Evolutionary conservation across 2,113 vertebrate species (phyloP), one percentile per base, ranked within the genome.

Genomic region (Muntiacus muntjak): DNA sequence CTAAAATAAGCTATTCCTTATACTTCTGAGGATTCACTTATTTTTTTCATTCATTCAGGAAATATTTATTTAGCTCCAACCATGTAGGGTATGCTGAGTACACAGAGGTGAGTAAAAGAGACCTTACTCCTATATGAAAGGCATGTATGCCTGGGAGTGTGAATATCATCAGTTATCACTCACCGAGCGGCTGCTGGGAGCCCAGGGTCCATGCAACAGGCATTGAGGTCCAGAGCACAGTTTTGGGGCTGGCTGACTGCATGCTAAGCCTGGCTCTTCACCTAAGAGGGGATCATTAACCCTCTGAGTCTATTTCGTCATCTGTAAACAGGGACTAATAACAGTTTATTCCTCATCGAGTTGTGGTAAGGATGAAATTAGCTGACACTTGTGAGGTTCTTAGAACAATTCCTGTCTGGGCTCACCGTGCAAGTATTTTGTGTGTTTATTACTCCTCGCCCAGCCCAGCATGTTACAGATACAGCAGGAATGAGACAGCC

Each of bases 371-470:
- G 19, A 40, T 54, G 55, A n/a, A 15, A 62, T 15, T 25, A 45
- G 50, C 14, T 23, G 26, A 71, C 21, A 10, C 12, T 7, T 1
- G 76, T 26, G 52, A 62, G 7, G 3, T 16, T 82, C 82, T 82
- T 23, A 19, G 93, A 50, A 67, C 55, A 67, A 23, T 23, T 81
- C 76, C 36, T 55, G 28, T 36, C 13, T 5, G 1, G 3, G 40
- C 28, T 33, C 2, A 0, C 45, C 8, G 1, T 0, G 23, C 89
- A 83, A 50, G 54, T 1, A 0, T 1, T 25, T 19, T 14, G 78
- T 30, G 5, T 13, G 25, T 36, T 83, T n/a, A 14, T 30, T 2
- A 1, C 85, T 94, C 14, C 1, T 0, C 2, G 11, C 40, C 74
- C 43, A 16, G 74, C 43, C 15, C 85, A 58, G 87, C 0, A 1